Evolutionary conservation across 1,140 invertebrate species (phyloP).

Genomic region (Diorhabda elongata): DNA sequence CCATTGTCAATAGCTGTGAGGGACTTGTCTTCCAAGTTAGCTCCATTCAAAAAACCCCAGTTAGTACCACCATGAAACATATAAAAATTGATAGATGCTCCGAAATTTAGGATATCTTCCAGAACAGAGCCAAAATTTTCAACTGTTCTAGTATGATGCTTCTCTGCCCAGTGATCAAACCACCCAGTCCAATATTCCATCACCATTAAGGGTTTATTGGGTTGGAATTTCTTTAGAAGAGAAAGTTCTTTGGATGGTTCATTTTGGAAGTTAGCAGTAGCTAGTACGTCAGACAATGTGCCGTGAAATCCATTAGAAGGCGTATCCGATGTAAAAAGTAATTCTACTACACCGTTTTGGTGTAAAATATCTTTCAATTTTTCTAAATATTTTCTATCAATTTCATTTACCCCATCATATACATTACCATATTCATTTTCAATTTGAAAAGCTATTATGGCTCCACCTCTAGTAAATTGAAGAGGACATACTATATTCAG

Average conservation of each 20-base stretch:
- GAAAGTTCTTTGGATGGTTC: constrained; percentile 42
- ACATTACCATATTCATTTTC: constrained; percentile 56
- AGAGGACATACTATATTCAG: constrained; percentile 49
- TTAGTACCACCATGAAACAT: constrained; percentile 71
- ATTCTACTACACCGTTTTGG: constrained; percentile 43
- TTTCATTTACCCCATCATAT: not conserved
- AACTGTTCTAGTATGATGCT: constrained; percentile 29
- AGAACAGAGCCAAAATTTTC: constrained; percentile 28
- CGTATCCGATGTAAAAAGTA: constrained; percentile 54
- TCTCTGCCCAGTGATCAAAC: constrained; percentile 52
- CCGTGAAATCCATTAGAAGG: constrained; percentile 28
- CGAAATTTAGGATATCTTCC: constrained; percentile 34
- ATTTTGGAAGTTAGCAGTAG: constrained; percentile 50
- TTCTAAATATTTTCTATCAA: not conserved
- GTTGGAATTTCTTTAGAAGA: constrained; percentile 48
- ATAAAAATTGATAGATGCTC: constrained; percentile 63
- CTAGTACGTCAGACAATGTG: constrained; percentile 22
- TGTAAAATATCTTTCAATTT: not conserved
- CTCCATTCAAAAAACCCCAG: constrained; percentile 64
- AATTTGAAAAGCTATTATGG: constrained; percentile 54
- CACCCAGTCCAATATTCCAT: constrained; percentile 66
- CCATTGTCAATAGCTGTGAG: not conserved
- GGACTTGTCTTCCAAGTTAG: constrained; percentile 14
- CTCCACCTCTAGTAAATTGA: constrained; percentile 54
- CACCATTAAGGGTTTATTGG: constrained; percentile 55